Base-by-base conservation (phyloP, 2,113 vertebrate genomes). In the Austrofundulus limnaeus region DNA sequence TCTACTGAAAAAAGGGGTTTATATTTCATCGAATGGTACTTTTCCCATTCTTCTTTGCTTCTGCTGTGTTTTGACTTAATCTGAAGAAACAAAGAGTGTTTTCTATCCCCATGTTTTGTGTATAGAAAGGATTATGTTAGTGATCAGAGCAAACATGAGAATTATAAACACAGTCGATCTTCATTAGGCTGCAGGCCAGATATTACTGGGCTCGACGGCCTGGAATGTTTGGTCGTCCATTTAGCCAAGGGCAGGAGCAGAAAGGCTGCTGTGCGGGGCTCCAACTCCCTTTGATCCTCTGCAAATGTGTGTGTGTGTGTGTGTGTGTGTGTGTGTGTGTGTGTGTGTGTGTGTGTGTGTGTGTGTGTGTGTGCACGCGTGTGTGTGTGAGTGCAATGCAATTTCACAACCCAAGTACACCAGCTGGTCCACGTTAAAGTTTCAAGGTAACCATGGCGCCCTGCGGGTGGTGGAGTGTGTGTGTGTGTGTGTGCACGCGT, bases 371-470 rank as follows among this genome's bases (percentile, higher is more conserved):
- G n/a, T n/a, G n/a, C n/a, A n/a, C 11, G 31, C 4, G 23, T 4
- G 47, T 2, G 59, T 64, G 9, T 16, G 60, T 64, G 73, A 70
- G 83, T 71, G 90, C 89, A 91, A 91, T 92, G 90, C 89, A 92
- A 93, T 93, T 93, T 93, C 91, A 93, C 91, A 92, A 92, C 88
- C 91, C 91, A 91, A 92, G 88, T 92, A 88, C 88, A 80, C 91
- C 92, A 93, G 92, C 92, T 93, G 92, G 92, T 93, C 92, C 91
- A 93, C 91, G 92, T 93, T 93, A 93, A 92, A 92, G 90, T 92
- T 93, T 91, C 90, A 92, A 92, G 92, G 92, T 93, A 93, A 93
- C 91, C 91, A 92, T 93, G 91, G 92, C 90, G 88, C 91, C 91
- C 89, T 82, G 85, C 82, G 88, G 88, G 88, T 90, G 89, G 82